Percentiles rank a stretch among this genome's conserved stretches.
phyloP scores from a whole-genome alignment of 2,113 vertebrate species.

The Xenopus laevis region DNA sequence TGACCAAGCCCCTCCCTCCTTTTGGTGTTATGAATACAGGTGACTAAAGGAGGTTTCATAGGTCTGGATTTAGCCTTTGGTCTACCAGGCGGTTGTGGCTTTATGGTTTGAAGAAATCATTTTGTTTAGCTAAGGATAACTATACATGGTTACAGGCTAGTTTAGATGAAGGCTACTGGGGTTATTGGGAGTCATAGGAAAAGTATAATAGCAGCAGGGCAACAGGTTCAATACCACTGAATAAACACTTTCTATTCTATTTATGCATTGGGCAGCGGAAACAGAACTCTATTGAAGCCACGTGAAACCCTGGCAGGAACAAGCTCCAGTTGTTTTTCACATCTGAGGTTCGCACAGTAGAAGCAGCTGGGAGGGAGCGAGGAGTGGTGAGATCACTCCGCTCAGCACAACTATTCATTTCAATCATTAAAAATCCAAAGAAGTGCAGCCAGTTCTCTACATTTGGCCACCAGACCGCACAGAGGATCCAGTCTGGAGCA shows the following conservation, averaged over 20 bases:
- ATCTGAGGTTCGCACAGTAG: slow-evolving; percentile 10
- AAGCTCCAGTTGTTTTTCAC: slow-evolving; percentile 27
- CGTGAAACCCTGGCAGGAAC: slow-evolving; percentile 15
- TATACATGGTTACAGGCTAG: no score
- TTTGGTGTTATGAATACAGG: no score
- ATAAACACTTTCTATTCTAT: no score
- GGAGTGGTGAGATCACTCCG: background rate
- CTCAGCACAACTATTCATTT: slow-evolving; percentile 1
- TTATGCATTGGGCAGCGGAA: no score
- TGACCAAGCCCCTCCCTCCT: no score
- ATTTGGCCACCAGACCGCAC: slow-evolving; percentile 11
- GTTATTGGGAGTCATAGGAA: background rate
- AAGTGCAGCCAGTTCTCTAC: background rate
- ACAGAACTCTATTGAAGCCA: background rate
- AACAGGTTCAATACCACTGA: no score
- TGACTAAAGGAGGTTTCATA: no score
- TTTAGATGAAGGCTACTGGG: no score
- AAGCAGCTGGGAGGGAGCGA: slow-evolving; percentile 27
- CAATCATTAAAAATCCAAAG: slow-evolving; percentile 11
- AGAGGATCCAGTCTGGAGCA: slow-evolving; percentile 1
- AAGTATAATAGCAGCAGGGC: no score
- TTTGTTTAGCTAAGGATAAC: no score
- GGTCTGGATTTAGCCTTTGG: no score
- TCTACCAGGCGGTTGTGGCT: background rate
- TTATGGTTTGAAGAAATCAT: no score